Conservation (phyloP, 1,140 invertebrate genomes). For the Danaus melanippus region DNA sequence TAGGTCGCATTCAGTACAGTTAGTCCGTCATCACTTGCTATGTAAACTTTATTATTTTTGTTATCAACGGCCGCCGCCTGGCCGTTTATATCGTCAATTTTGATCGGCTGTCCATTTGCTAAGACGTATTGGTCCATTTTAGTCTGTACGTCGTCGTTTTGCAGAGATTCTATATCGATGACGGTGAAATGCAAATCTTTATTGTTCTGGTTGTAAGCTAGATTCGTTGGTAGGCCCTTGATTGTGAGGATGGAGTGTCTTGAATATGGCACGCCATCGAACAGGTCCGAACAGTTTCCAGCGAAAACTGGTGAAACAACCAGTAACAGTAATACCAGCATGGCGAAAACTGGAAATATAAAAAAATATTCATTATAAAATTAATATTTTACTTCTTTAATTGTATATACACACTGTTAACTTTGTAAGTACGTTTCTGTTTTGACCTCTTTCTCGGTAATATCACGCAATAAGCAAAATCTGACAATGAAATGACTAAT, state of each 20-base stretch:
- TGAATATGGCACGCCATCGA: constrained; percentile 33
- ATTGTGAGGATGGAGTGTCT: constrained; percentile 45
- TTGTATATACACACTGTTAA: no score
- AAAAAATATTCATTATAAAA: not conserved
- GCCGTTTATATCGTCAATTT: constrained; percentile 53
- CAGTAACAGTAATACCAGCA: constrained; percentile 41
- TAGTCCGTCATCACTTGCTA: constrained; percentile 52
- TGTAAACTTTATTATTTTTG: constrained; percentile 47
- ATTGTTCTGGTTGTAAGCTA: constrained; percentile 41
- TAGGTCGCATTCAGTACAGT: constrained; percentile 39
- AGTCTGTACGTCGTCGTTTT: constrained; percentile 54
- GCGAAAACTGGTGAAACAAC: constrained; percentile 28
- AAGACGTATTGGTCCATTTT: constrained; percentile 64
- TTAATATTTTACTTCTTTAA: no score
- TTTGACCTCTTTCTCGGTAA: no score
- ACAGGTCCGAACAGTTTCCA: constrained; percentile 42
- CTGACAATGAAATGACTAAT: no score
- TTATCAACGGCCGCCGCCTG: constrained; percentile 52
- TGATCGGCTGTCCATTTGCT: constrained; percentile 38
- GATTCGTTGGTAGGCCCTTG: constrained; percentile 58
- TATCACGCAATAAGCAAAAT: no score
- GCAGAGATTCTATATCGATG: constrained; percentile 52
- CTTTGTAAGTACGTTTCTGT: no score
- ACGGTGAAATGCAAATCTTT: constrained; percentile 55
- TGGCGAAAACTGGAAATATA: constrained; percentile 43